Base-by-base conservation (phyloP, 1,140 invertebrate genomes). In the Hyposmocoma kahamanoa region DNA sequence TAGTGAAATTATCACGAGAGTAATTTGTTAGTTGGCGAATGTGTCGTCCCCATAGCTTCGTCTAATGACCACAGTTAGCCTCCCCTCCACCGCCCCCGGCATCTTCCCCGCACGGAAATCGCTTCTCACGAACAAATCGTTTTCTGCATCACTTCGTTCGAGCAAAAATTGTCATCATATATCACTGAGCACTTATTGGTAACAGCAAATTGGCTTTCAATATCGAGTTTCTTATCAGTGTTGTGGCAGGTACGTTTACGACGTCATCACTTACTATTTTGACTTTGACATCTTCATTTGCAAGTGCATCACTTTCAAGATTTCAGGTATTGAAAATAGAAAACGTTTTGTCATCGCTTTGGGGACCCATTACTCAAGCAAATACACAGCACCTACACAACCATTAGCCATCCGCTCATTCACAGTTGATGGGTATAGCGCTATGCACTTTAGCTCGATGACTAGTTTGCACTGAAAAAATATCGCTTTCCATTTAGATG, bases 11-110 rank as follows among this genome's bases (percentile, higher is more conserved):
- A 67, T 78, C 72, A 74, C 72, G 48, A 71, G 61, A 68, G 67
- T 67, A 62, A 81, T 74, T 71, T 78, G 64, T 79, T 84, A 82
- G 77, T 65, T 79, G 73, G 78, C 81, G 71, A 84, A 81, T 81
- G 76, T 82, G 72, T 66, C 67, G 77, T 82, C 71, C 73, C 68
- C 60, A 58, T 74, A 81, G 77, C 70, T 70, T 78, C 72, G 65
- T 69, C 57, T 67, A 72, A 67, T 63, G 63, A 67, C 64, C 73
- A 78, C 70, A 59, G 59, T 67, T 63, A 67, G 58, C 59, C 48
- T 50, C 47, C 59, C 57, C 51, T 61, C 61, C 56, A 45, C 24
- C 58, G 62, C 50, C 61, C 63, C 67, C 44, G 38, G 60, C 58
- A 63, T 59, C 54, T 67, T 56, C 62, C 65, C 49, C 46, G 66